Conservation (phyloP, 2,113 vertebrate species). For the Aphelocoma coerulescens region DNA sequence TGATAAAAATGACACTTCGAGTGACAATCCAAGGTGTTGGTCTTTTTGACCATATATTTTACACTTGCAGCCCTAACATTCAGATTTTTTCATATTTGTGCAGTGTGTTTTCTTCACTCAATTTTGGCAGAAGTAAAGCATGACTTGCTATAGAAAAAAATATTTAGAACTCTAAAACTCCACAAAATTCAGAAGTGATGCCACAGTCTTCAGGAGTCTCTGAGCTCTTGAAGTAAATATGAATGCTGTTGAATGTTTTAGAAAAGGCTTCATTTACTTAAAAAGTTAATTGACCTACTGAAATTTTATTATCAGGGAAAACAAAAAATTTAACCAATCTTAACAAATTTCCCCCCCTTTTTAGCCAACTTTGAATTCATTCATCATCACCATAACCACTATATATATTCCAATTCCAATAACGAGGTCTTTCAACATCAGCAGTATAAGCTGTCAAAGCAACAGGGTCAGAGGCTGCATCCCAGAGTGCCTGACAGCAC, state of each 20-base stretch:
- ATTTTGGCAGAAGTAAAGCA: not conserved
- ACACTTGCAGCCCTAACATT: not conserved
- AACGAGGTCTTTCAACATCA: not conserved
- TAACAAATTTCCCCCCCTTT: fast-evolving
- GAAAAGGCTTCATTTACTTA: not conserved
- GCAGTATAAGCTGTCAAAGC: not conserved
- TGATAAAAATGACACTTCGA: not conserved
- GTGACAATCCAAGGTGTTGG: not conserved
- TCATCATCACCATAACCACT: not conserved
- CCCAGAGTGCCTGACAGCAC: not conserved
- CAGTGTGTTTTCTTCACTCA: not conserved
- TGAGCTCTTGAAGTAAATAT: not conserved
- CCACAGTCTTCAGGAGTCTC: not conserved
- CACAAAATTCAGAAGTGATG: not conserved
- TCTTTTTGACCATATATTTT: not conserved
- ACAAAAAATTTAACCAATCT: not conserved
- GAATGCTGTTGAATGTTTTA: not conserved
- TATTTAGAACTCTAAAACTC: not conserved
- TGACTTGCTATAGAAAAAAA: not conserved
- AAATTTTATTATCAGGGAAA: not conserved
- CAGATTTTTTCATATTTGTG: not conserved
- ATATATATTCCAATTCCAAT: not conserved
- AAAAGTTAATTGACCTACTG: not conserved
- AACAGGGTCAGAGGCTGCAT: not conserved
- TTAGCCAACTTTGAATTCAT: not conserved